phyloP scores from a whole-genome alignment of 2,797 vertebrate species.

The Cossypha heuglini region DNA sequence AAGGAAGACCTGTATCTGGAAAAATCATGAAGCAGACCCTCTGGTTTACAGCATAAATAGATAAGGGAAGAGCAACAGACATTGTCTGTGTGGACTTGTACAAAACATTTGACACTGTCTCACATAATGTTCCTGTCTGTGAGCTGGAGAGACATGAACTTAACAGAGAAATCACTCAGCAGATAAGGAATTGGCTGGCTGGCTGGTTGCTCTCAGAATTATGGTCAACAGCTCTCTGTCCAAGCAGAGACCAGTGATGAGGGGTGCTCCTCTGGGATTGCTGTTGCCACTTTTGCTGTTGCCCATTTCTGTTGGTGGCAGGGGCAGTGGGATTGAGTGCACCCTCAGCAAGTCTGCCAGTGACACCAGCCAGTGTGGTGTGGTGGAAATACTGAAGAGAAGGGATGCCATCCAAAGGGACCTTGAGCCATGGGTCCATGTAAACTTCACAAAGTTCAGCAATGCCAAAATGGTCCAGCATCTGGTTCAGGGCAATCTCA shows the following conservation, averaged over 20 bases:
- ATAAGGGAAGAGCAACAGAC: rapidly evolving
- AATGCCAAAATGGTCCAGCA: not conserved
- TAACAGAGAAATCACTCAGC: not conserved
- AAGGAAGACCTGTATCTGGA: not conserved
- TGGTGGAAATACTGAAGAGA: not conserved
- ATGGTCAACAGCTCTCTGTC: not conserved
- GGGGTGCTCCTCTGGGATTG: not conserved
- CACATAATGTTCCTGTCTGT: not conserved
- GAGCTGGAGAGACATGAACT: not conserved
- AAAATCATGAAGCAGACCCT: not conserved
- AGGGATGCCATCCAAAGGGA: not conserved
- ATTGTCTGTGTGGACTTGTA: not conserved
- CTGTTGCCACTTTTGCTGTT: not conserved
- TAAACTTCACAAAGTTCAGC: not conserved
- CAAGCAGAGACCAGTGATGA: rapidly evolving
- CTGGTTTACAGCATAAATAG: not conserved
- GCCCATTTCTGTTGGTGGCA: not conserved
- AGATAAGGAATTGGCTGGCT: not conserved
- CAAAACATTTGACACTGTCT: not conserved
- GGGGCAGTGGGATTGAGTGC: too few species aligned
- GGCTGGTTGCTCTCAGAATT: not conserved
- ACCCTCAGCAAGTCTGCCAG: not conserved
- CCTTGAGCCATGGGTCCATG: not conserved
- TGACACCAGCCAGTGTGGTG: too few species aligned
- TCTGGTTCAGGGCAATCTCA: not conserved